Evolutionary conservation across 2,113 vertebrate species (phyloP), one percentile per base, ranked within the genome.

Genomic region (Tychaedon coryphoeus): DNA sequence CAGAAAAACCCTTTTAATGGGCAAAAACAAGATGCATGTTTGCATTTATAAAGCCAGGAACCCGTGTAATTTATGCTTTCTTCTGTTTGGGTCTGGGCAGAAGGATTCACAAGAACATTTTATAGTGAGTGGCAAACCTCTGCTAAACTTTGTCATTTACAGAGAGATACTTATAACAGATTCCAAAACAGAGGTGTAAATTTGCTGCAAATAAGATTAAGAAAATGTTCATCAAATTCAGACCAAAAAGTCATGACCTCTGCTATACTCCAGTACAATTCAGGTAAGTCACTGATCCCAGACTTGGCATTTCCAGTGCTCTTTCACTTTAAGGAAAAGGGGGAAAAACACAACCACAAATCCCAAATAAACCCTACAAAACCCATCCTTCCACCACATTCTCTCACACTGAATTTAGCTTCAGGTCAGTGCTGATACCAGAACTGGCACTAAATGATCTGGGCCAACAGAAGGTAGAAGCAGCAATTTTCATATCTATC

Each of bases 291-390:
- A 8, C 36, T 34, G 75, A 48, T 19, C 9, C 14, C 18, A 70
- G 43, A 43, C 43, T 43, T 33, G n/a, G 19, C 15, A 50, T 57
- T 74, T 60, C 42, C 57, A 47, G n/a, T 16, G 14, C 14, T 42
- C 45, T 38, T 86, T 28, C 51, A 36, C 33, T 81, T 81, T 9
- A 91, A 79, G 23, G 33, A 6, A 6, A 82, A 56, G 3, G 10
- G 2, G 3, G 24, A 17, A 9, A 17, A 7, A 1, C 31, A 25
- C 0, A 2, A 34, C 9, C 28, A 86, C 19, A 42, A 81, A 70
- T 10, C 69, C 57, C 18, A 84, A 65, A 11, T 3, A 51, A 81
- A 36, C 12, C 16, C 62, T 20, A 50, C 25, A 42, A 86, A 90
- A 9, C 16, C 11, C 50, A 69, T 47, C 23, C 14, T 76, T 45